These are phyloP conservation scores for Desmophyllum pertusum DNA, from an alignment of 92 coral and sea anemone species.

Conservation along the genomic window DNA sequence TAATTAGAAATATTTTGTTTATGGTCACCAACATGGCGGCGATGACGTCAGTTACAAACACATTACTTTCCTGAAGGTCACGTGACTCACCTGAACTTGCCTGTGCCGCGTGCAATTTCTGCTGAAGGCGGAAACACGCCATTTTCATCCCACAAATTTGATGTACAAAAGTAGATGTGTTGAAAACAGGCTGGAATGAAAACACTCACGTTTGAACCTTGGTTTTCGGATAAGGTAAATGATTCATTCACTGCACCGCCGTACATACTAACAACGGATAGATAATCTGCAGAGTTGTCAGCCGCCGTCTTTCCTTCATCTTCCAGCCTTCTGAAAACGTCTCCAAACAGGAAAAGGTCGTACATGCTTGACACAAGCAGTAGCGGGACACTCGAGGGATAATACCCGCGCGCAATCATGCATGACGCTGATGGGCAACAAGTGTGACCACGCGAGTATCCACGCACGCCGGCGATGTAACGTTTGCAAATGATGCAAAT, in stretches of 20 bases:
- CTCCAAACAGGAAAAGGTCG: conserved; percentile 45
- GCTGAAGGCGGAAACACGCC: conserved; percentile 33
- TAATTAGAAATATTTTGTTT: too few species aligned
- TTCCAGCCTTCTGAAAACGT: conserved; percentile 17
- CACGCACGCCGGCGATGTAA: conserved; percentile 32
- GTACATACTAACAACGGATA: conserved; percentile 57
- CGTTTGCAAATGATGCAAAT: conserved; percentile 39
- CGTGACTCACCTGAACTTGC: conserved; percentile 35
- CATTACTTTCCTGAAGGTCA: not conserved
- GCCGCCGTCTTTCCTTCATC: conserved; percentile 26
- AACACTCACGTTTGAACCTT: conserved; percentile 14
- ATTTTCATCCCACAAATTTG: conserved; percentile 57
- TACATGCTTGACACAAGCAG: conserved; percentile 57
- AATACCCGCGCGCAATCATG: conserved; percentile 46
- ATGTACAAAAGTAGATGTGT: conserved; percentile 52
- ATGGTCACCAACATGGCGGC: too few species aligned
- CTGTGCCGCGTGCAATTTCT: conserved; percentile 42
- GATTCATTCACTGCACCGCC: conserved; percentile 66
- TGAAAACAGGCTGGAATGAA: conserved; percentile 65
- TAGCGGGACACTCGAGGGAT: conserved; percentile 40
- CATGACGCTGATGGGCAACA: conserved; percentile 61
- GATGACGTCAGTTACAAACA: too few species aligned
- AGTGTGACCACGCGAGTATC: conserved; percentile 49
- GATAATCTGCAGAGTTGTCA: conserved; percentile 38
- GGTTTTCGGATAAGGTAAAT: conserved; percentile 2